These are phyloP conservation scores for Micrasema minimum DNA, from an alignment of 1,140 invertebrate species.

Conservation along the genomic window DNA sequence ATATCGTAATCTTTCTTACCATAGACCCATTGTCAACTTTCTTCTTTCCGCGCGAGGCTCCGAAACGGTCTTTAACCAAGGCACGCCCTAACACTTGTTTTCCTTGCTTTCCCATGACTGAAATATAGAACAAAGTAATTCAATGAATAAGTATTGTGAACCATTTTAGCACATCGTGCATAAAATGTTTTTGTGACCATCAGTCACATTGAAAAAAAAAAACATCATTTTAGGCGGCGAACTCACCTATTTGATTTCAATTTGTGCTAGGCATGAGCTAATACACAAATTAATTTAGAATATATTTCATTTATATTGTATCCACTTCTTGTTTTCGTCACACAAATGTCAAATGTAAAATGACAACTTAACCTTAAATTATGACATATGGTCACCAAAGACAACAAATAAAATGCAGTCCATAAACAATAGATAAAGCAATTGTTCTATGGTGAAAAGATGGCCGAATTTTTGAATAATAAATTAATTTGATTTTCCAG, in stretches of 20 bases:
- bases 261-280: no score
- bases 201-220: not conserved
- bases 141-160: not conserved
- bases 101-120: constrained; percentile 74
- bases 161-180: no score
- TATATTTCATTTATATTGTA: not conserved
- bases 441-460: no score
- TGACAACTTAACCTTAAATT: constrained; percentile 30
- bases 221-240: not conserved
- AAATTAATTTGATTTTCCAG: no score
- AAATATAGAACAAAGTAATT: constrained; percentile 7
- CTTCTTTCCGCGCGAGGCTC: constrained; percentile 67
- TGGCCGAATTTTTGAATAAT: no score
- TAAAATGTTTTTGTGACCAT: not conserved
- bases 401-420: not conserved
- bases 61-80: constrained; percentile 82
- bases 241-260: not conserved
- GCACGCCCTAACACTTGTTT: constrained; percentile 74
- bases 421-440: no score
- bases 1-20: no score
- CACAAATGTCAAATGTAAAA: constrained; percentile 17
- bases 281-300: not conserved
- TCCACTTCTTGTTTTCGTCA: constrained; percentile 9
- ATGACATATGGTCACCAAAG: constrained; percentile 20
- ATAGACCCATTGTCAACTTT: constrained; percentile 73